Percentiles rank a stretch among this genome's conserved stretches.
These are phyloP conservation scores for Harpalus rufipes DNA, from an alignment of 2,888 invertebrate species.

Conservation along the genomic window DNA sequence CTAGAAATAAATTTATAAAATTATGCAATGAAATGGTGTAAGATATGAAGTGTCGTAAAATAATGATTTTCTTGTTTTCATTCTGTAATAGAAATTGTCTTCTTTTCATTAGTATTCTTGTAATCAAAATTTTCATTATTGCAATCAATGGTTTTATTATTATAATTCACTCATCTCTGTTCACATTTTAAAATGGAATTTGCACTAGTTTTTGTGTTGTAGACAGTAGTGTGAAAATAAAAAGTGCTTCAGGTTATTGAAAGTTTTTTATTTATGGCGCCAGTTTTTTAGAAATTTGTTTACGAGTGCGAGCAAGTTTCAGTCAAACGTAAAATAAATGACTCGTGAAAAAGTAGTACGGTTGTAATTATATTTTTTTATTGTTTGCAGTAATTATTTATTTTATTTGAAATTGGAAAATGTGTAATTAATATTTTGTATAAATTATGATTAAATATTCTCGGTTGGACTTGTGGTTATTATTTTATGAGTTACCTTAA, in stretches of 20 bases:
- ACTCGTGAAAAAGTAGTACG: not conserved
- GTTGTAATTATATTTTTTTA: not conserved
- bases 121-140: too few relatives aligned
- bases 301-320: not conserved
- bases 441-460: too few relatives aligned
- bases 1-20: too few relatives aligned
- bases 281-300: constrained; percentile 18
- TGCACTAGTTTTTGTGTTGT: not conserved
- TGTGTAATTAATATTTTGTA: not conserved
- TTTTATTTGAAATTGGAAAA: not conserved
- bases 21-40: too few relatives aligned
- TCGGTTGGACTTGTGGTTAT: not conserved
- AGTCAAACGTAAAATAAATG: not conserved
- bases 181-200: not conserved
- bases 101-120: too few relatives aligned
- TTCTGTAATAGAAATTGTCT: too few relatives aligned
- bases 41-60: too few relatives aligned
- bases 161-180: too few relatives aligned
- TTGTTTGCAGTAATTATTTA: constrained; percentile 8
- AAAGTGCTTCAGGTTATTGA: constrained; percentile 20
- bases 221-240: not conserved
- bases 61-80: too few relatives aligned
- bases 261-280: constrained; percentile 18
- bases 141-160: too few relatives aligned
- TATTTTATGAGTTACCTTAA: constrained; percentile 7